phyloP scores from a whole-genome alignment of 2,888 invertebrate genomes.

The Smittia sp. region DNA sequence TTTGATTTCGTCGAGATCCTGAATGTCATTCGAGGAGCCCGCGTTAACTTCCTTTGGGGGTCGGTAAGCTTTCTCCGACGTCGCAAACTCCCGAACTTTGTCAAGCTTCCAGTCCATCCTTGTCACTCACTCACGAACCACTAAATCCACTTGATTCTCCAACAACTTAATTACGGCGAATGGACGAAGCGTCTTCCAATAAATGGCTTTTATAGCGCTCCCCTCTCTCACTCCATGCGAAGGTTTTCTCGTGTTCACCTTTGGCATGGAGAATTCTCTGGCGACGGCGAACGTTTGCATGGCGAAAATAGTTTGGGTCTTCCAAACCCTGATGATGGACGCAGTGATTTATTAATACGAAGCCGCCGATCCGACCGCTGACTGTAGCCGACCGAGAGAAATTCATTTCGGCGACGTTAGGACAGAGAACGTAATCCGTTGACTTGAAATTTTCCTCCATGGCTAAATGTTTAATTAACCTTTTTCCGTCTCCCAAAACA shows the following conservation, averaged over 20 bases:
- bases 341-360: neutral
- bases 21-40: constrained; percentile 55
- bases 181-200: neutral
- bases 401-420: too few species aligned
- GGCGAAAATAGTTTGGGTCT: neutral
- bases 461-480: neutral
- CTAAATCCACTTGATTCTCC: neutral
- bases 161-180: constrained; percentile 31
- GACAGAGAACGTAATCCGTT: too few species aligned
- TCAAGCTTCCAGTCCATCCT: constrained; percentile 22
- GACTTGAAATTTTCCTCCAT: too few species aligned
- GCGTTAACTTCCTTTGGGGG: constrained; percentile 49
- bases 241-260: constrained; percentile 1
- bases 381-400: too few species aligned
- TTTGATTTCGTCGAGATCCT: constrained; percentile 61
- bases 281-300: too few species aligned
- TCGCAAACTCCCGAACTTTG: constrained; percentile 11
- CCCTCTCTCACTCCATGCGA: neutral
- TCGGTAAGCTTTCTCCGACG: constrained; percentile 45
- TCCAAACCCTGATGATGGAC: neutral
- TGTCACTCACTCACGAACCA: neutral
- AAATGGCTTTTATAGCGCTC: constrained; percentile 9
- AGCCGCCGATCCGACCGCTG: too few species aligned
- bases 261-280: neutral
- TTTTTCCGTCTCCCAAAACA: too few species aligned